A percentile compares a stretch with the other conserved stretches of the same genome.
These are phyloP conservation scores for Acronicta psi DNA, from an alignment of 2,888 invertebrate species.

Conservation along the genomic window DNA sequence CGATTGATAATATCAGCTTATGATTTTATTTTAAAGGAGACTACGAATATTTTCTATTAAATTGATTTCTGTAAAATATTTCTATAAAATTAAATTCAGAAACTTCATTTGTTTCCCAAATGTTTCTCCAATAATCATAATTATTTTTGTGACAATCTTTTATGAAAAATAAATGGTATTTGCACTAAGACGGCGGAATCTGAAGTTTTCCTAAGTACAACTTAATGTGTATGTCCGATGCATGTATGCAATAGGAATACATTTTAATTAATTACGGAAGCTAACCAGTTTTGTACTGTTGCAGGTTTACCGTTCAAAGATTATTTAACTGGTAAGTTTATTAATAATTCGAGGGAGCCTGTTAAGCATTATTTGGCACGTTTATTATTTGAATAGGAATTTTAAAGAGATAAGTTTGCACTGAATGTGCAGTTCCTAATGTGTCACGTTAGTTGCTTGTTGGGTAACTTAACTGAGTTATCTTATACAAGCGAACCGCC, in stretches of 20 bases:
- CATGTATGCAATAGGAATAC: constrained; percentile 2
- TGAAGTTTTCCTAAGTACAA: constrained; percentile 5
- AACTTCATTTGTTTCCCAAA: constrained; percentile 19
- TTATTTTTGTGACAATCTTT: constrained; percentile 34
- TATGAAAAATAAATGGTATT: constrained; percentile 23
- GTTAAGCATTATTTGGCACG: constrained; percentile 52
- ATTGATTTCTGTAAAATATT: constrained; percentile 42
- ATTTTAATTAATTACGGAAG: not conserved
- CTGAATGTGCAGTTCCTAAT: no score
- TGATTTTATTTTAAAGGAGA: constrained; percentile 55
- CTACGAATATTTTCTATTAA: constrained; percentile 54
- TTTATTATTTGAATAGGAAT: constrained; percentile 11
- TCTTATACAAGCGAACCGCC: no score
- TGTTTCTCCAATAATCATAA: not conserved
- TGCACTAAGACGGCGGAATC: constrained; percentile 16
- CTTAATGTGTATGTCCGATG: constrained; percentile 4
- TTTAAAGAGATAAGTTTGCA: no score
- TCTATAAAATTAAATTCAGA: constrained; percentile 33
- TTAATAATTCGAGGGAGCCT: constrained; percentile 29
- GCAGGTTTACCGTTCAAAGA: constrained; percentile 30
- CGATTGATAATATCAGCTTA: constrained; percentile 35
- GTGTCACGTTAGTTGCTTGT: no score
- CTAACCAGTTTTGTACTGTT: constrained; percentile 42
- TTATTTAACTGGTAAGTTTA: constrained; percentile 17
- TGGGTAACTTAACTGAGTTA: no score